Base-by-base conservation (phyloP, 2,113 vertebrate species). In the Pedetes capensis region DNA sequence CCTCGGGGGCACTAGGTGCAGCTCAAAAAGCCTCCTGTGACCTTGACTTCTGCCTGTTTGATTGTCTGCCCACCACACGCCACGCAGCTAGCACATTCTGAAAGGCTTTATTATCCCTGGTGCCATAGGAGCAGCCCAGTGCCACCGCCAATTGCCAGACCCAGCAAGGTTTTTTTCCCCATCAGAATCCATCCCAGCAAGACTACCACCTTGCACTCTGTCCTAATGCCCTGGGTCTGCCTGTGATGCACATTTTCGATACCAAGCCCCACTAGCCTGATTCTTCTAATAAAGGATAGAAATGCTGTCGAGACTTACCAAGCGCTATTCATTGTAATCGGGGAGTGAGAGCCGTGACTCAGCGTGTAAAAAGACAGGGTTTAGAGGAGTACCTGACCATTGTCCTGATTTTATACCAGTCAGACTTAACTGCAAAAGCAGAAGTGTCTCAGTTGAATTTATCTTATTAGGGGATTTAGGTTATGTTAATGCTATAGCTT, bases 401-500 rank as follows among this genome's bases (percentile, higher is more conserved):
- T 91, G 85, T 92, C 91, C 94, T 78, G 0, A 32, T 89, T 96
- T 95, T 89, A 84, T 68, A 87, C 93, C 95, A 7, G 2, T 96
- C 89, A 80, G 69, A n/a, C 96, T 94, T 96, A 87, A 57, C 95
- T 84, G 81, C 88, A 78, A 97, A 91, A 93, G 68, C 49, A 0
- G 18, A 66, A 90, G 80, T 68, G 95, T 96, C 98, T 97, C 85
- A 1, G 95, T n/a, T 95, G 98, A 98, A 91, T 98, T 86, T 97
- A 55, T 72, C 96, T 53, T 90, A 96, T 96, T 97, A 93, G 97
- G 98, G 97, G 97, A 97, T 97, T 97, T 92, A 95, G 98, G 98
- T 97, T 97, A 96, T 97, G 98, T 97, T 98, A 98, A 97, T 98
- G 97, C 98, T 97, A 32, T 68, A 88, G 97, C 98, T 98, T 97